phyloP scores from a whole-genome alignment of 2,113 vertebrate species.

The Embiotoca jacksoni region DNA sequence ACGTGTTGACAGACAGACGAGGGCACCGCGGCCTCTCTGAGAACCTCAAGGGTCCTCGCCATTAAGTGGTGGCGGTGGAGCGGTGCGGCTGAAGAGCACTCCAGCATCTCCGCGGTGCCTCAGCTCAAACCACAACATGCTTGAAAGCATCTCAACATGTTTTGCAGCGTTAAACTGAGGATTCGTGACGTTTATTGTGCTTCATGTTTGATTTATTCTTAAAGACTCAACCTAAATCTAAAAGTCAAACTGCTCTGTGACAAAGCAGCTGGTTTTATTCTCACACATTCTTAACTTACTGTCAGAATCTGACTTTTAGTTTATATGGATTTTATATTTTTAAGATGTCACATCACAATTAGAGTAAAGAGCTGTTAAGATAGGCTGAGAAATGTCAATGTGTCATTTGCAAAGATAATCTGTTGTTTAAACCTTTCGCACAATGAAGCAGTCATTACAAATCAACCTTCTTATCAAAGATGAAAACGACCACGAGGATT shows the following conservation, averaged over 20 bases:
- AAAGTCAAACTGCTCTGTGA: not conserved
- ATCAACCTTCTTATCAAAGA: no score
- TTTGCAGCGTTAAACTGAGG: not conserved
- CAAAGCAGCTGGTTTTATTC: no score
- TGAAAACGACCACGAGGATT: no score
- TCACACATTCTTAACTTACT: no score
- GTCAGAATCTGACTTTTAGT: no score
- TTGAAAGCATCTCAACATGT: not conserved
- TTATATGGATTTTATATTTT: no score
- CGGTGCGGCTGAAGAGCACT: constrained; percentile 40
- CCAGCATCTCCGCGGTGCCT: not conserved
- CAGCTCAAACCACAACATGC: constrained; percentile 1
- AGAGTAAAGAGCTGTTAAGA: no score
- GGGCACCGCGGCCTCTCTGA: not conserved
- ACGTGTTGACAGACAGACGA: not conserved
- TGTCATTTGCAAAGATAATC: no score
- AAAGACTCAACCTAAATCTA: not conserved
- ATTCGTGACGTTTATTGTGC: not conserved
- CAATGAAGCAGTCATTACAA: no score
- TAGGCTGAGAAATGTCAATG: no score
- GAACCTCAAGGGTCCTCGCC: constrained; percentile 38
- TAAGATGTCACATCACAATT: no score
- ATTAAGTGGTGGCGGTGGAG: not conserved
- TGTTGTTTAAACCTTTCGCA: no score
- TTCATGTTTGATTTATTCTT: not conserved